Evolutionary conservation across 2,797 vertebrate genomes (phyloP), one percentile per base, ranked within the genome.

Genomic region (Paramormyrops hopkinsi): DNA sequence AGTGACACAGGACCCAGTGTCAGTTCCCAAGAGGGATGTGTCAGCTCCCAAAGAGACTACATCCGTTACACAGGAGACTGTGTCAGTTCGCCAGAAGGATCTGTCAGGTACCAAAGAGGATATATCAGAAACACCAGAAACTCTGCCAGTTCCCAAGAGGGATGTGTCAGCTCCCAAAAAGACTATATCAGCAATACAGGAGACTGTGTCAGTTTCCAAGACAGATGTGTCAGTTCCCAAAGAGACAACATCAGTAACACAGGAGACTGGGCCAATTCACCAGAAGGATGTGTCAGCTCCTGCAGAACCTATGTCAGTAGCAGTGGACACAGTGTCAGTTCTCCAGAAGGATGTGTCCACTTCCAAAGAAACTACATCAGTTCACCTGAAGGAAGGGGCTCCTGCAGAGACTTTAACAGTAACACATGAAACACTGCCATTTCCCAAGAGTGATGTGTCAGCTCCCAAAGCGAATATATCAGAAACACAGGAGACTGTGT

Each of bases 301-400:
- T 0, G 0, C 0, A 4, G 0, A 4, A 0, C 0, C 0, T 41
- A 41, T 4, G 4, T 41, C 41, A 41, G 41, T 4, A 41, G 4
- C 41, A 3, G 0, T 0, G 3, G 37, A 41, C 0, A 4, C 41
- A 33, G 1, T n/a, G n/a, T n/a, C n/a, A n/a, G n/a, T n/a, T n/a
- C n/a, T n/a, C n/a, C n/a, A n/a, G n/a, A n/a, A n/a, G 29, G 29
- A 33, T 33, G 29, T 33, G 29, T 33, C 29, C 0, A 1, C 29
- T 33, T 1, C 29, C 29, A 33, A 33, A 33, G 29, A 33, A 1
- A 33, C 29, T 33, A 33, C 1, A 33, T 33, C 29, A 33, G 29
- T 33, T 8, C 25, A 59, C 87, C 56, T 51, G 29, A 33, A 88
- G 5, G 41, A 59, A 22, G 33, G 88, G 2, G 9, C 41, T 11